Evolutionary conservation across 2,113 vertebrate species (phyloP), one percentile per base, ranked within the genome.

Genomic region (Malurus elegans): DNA sequence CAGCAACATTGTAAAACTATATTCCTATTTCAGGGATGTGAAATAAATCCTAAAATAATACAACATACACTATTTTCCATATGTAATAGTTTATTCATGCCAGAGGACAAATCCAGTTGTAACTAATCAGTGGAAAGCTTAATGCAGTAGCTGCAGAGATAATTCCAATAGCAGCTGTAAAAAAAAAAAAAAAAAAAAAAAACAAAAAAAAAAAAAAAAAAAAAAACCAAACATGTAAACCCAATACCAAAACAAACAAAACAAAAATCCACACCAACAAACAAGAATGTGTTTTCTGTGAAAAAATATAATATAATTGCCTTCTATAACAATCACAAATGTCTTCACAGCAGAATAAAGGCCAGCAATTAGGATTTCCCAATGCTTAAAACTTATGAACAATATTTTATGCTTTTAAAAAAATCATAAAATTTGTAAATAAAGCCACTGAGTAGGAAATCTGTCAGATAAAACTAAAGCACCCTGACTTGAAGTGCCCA

Each of bases 1-100:
- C 29, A 48, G 6, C 36, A 48, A 70, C 38, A 78, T 1, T 70
- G 56, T 70, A 92, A 93, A 92, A 73, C 9, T n/a, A 21, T 56
- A 66, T 78, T 78, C 21, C 26, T 83, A 10, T 61, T 92, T 93
- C 56, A 83, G 34, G 10, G 42, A 61, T 56, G 34, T 58, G 72
- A 92, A 90, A 66, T 88, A 88, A 86, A 92, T 89, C 31, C 34
- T 86, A 79, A 82, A 61, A 70, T 60, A 86, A 90, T 38, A 58
- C 32, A 81, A 34, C 8, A 69, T 17, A 64, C 26, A 64, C 36
- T 42, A 56, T 44, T 87, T 83, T 83, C 72, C 54, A 78, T 61
- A 73, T 53, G 24, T 21, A 73, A 40, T 53, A 65, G 31, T 86
- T 83, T 54, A 83, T 80, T 90, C 60, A 62, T 67, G 75, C 36